These are phyloP conservation scores for Calliopum simillimum DNA, from an alignment of 2,888 invertebrate genomes.

Conservation along the genomic window DNA sequence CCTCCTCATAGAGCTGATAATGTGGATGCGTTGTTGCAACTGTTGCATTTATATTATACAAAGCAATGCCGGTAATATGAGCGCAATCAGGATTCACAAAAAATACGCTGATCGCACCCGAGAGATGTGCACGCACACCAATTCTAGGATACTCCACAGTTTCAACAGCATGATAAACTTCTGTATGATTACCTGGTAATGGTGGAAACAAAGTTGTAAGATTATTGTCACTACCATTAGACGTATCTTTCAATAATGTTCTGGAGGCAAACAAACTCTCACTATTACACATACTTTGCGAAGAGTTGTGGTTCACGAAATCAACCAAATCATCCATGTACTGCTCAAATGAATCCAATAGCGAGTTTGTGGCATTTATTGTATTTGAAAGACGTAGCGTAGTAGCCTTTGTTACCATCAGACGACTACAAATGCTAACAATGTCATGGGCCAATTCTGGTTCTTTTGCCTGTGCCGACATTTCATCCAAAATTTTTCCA, in stretches of 20 bases:
- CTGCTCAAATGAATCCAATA: constrained; percentile 72
- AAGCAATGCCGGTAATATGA: constrained; percentile 61
- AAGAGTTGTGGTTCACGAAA: not conserved
- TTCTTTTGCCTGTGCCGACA: constrained; percentile 46
- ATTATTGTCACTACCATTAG: not conserved
- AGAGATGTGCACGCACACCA: constrained; percentile 57
- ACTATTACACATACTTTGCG: not conserved
- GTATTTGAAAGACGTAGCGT: constrained; percentile 60
- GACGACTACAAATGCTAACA: constrained; percentile 66
- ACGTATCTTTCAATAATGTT: not conserved
- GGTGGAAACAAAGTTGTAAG: not conserved
- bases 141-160: constrained; percentile 35
- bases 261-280: too few relatives aligned
- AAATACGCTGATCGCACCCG: constrained; percentile 60
- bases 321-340: constrained; percentile 68
- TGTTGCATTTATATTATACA: constrained; percentile 47
- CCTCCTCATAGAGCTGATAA: constrained; percentile 34
- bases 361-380: constrained; percentile 74
- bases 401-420: constrained; percentile 68
- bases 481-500: constrained; percentile 56
- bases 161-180: constrained; percentile 38
- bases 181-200: too few relatives aligned
- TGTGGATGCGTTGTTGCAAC: not conserved
- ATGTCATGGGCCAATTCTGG: constrained; percentile 48
- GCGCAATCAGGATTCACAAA: constrained; percentile 59